Percentiles rank a stretch among this genome's conserved stretches.
Conservation (phyloP, 2,888 invertebrate species). For the Shargacucullia verbasci region DNA sequence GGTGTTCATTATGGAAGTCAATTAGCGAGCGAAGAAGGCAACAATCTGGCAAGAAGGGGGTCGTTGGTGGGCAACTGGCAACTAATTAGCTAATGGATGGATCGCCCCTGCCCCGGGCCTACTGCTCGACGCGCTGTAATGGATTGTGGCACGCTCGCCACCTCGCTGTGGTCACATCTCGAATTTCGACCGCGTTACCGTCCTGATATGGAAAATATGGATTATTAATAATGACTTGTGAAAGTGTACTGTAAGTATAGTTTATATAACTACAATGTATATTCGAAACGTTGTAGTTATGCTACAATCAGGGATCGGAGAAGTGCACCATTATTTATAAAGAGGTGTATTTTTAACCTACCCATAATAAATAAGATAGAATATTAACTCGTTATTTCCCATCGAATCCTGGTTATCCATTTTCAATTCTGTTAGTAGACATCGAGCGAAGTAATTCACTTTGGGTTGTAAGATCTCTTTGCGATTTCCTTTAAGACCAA, state of each 20-base stretch:
- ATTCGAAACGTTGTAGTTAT: too few relatives aligned
- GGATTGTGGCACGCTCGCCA: conserved; percentile 83
- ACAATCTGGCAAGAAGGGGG: conserved; percentile 87
- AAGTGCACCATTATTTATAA: too few relatives aligned
- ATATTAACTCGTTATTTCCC: too few relatives aligned
- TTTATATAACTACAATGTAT: background rate
- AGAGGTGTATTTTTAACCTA: too few relatives aligned
- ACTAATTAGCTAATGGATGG: conserved; percentile 87
- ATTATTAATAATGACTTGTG: conserved; percentile 43
- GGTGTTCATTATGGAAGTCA: conserved; percentile 70
- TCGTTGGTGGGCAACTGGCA: conserved; percentile 61
- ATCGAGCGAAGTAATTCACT: background rate
- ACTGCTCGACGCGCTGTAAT: conserved; percentile 67
- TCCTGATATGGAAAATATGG: conserved; percentile 40
- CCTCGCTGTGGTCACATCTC: conserved; percentile 71
- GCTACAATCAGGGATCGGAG: too few relatives aligned
- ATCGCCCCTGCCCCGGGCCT: conserved; percentile 59
- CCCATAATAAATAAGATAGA: too few relatives aligned
- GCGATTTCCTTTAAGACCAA: background rate
- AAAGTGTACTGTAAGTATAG: conserved; percentile 2
- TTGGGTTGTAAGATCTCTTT: background rate
- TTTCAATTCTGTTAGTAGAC: background rate
- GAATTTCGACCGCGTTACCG: conserved; percentile 63
- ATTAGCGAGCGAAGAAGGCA: conserved; percentile 81
- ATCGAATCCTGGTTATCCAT: background rate